Conservation (phyloP, 35 echinoderm and acorn worm species). For the Heliocidaris erythrogramma region DNA sequence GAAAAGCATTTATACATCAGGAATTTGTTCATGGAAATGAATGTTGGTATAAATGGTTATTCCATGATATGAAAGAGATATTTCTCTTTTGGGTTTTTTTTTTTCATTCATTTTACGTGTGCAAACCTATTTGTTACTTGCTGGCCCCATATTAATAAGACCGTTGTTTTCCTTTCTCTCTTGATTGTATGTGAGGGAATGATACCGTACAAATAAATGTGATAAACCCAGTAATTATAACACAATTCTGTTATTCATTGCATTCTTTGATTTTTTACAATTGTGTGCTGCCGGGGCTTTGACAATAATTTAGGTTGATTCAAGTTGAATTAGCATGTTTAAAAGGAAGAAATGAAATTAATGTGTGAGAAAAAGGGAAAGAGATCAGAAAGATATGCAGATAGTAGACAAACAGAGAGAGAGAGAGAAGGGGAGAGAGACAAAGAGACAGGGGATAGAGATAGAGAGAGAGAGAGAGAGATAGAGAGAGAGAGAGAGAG, state of each 20-base stretch:
- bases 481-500: neutral
- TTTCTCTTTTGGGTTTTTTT: neutral
- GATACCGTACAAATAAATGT: conserved; percentile 42
- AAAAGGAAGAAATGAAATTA: neutral
- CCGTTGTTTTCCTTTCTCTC: conserved; percentile 19
- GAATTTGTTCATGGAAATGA: neutral
- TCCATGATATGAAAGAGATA: neutral
- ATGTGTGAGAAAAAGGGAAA: neutral
- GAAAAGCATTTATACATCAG: neutral
- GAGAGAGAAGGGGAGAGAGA: neutral
- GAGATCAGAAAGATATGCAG: neutral
- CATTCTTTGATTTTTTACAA: neutral
- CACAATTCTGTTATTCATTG: neutral
- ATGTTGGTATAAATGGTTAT: conserved; percentile 4
- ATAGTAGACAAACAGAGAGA: neutral
- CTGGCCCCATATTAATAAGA: neutral
- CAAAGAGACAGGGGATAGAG: neutral
- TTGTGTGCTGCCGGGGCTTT: neutral
- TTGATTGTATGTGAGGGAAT: neutral
- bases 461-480: neutral
- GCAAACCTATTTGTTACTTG: conserved; percentile 22
- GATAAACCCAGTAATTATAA: conserved; percentile 49
- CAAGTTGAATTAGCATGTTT: neutral
- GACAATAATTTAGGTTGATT: neutral
- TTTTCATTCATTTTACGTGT: neutral